Evolutionary conservation across 1,140 invertebrate species (phyloP).

Genomic region (Solenopsis fugax): DNA sequence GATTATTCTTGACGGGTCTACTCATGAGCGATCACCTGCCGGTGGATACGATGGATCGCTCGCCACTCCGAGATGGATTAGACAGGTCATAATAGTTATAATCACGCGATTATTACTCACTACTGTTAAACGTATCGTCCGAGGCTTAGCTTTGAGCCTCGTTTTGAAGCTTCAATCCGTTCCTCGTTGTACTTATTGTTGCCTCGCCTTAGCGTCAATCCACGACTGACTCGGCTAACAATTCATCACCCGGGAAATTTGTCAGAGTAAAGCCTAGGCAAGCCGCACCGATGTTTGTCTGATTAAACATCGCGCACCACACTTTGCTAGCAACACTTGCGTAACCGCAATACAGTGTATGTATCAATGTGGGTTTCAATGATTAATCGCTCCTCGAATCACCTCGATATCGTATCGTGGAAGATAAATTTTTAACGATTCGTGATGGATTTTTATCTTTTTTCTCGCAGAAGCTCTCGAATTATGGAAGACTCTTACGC

Average conservation of each 20-base stretch:
- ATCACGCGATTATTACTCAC: constrained; percentile 63
- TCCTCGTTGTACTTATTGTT: constrained; percentile 35
- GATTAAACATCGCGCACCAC: background rate
- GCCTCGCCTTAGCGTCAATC: constrained; percentile 11
- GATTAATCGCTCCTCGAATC: background rate
- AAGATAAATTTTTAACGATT: constrained; percentile 7
- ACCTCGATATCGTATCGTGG: background rate
- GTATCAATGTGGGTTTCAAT: background rate
- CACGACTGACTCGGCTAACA: constrained; percentile 23
- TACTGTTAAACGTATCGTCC: constrained; percentile 68
- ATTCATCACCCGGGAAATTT: constrained; percentile 13
- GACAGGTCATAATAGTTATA: background rate
- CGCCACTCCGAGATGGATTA: background rate
- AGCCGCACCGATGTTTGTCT: background rate
- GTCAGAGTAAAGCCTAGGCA: background rate
- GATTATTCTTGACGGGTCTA: background rate
- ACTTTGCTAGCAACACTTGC: background rate
- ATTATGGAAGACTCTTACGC: constrained; percentile 19
- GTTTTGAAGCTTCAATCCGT: constrained; percentile 46
- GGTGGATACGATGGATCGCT: background rate
- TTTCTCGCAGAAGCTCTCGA: background rate
- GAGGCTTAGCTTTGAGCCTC: constrained; percentile 59
- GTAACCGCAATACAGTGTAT: background rate
- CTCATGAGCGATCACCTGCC: background rate
- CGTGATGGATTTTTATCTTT: background rate